Evolutionary conservation across 1,140 invertebrate genomes (phyloP), one percentile per base, ranked within the genome.

Genomic region (Caerostris darwini): DNA sequence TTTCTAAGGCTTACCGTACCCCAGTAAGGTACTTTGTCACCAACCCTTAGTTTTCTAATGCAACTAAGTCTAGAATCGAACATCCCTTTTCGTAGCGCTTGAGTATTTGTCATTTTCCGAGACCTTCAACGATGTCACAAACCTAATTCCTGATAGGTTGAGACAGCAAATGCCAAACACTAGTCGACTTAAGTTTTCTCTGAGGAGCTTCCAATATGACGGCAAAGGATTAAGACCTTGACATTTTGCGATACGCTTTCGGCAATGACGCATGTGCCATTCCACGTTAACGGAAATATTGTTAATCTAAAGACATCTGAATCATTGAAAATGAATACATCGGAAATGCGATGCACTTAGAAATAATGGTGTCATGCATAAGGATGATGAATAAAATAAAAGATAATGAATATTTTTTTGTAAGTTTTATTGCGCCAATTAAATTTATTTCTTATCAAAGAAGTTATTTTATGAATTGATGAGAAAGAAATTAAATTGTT

Each of bases 161-260:
- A 58, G 64, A 87, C 83, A 17, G 61, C 54, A 83, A 92, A 64
- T 81, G 89, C 90, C 77, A 92, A 92, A 85, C 59, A 19, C 58
- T 34, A 92, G 82, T 83, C 83, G 92, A 87, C 92, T 86, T 86
- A 86, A 87, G 82, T 93, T 87, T 71, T 93, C 92, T 87, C 83
- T 57, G 34, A 58, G 64, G 58, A 71, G 61, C 64, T 87, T 87
- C 56, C 19, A 17, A 56, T 82, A 91, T 82, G 90, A 91, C 90
- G 57, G 54, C 19, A 50, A 59, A 92, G 90, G 90, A 92, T 92
- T 92, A 92, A 56, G 90, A 61, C 71, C 67, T 85, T 85, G 90
- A 85, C 90, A 58, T 85, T 57, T 85, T 59, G 54, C 57, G 57
- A 59, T n/a, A 85, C 56, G 83, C 83, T 85, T 85, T 85, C 71